Percentiles rank a stretch among this genome's conserved stretches.
Conservation (phyloP, 2,797 vertebrate genomes). For the Alectoris magna region DNA sequence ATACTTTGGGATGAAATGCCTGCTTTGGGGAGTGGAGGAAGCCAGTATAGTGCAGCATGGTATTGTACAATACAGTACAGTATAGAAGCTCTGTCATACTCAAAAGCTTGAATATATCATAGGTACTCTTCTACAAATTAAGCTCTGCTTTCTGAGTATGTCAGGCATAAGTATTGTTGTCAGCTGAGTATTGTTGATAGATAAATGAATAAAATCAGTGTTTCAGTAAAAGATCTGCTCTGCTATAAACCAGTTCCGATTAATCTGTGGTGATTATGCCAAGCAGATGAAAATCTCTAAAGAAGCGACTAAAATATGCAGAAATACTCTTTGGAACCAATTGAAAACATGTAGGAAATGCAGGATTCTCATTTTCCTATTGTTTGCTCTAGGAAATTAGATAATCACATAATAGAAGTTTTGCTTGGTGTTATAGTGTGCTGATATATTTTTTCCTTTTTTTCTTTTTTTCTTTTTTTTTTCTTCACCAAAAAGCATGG, state of each 20-base stretch:
- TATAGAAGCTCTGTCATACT: neutral
- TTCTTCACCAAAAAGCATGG: neutral
- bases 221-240: neutral
- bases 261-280: constrained; percentile 40
- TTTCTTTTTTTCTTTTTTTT: no score
- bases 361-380: constrained; percentile 25
- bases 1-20: neutral
- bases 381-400: constrained; percentile 37
- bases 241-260: constrained; percentile 45
- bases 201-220: neutral
- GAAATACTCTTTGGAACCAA: constrained; percentile 75
- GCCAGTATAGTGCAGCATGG: rapidly evolving
- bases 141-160: neutral
- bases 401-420: constrained; percentile 46
- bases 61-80: neutral
- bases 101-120: neutral
- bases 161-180: neutral
- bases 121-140: neutral
- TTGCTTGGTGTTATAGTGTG: constrained; percentile 25
- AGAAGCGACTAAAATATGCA: constrained; percentile 68
- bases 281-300: constrained; percentile 60
- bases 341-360: constrained; percentile 70
- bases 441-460: neutral
- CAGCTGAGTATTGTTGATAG: neutral
- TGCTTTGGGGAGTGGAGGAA: neutral